Conservation (phyloP, 2,797 vertebrate species). For the Cygnus olor region DNA sequence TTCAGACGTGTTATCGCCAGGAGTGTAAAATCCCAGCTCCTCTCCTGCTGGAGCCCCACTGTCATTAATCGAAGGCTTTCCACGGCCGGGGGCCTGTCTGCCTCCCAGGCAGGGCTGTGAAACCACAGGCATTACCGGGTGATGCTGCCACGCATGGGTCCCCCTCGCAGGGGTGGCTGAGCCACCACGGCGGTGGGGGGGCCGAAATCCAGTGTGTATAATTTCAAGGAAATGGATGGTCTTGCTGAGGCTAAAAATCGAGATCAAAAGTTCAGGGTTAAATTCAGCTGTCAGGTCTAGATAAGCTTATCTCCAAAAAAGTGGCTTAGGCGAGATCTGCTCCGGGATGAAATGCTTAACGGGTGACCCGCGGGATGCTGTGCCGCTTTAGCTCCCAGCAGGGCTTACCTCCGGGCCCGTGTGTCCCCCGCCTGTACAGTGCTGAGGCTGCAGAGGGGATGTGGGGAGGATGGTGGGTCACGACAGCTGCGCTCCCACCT, state of each 20-base stretch:
- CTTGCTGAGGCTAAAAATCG: slow-evolving; percentile 30
- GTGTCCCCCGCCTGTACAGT: neutral
- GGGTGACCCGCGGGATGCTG: slow-evolving; percentile 13
- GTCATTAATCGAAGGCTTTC: slow-evolving; percentile 43
- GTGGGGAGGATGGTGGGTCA: neutral
- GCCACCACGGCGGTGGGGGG: accelerated
- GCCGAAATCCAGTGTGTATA: neutral
- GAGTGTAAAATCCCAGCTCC: neutral
- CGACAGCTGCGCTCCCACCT: slow-evolving; percentile 17
- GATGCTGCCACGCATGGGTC: slow-evolving; percentile 18
- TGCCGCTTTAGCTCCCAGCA: slow-evolving; percentile 6
- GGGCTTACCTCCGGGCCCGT: slow-evolving; percentile 35
- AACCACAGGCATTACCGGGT: slow-evolving; percentile 42
- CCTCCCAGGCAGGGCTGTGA: slow-evolving; percentile 24
- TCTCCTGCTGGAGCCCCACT: neutral
- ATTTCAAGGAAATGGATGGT: slow-evolving; percentile 33
- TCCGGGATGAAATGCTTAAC: slow-evolving; percentile 45
- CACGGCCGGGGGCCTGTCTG: neutral
- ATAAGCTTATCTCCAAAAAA: slow-evolving; percentile 74
- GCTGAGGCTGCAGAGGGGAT: neutral
- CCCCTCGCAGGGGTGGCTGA: neutral
- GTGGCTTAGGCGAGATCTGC: slow-evolving; percentile 57
- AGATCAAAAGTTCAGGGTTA: slow-evolving; percentile 69
- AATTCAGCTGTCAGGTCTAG: slow-evolving; percentile 63
- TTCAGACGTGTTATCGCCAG: slow-evolving; percentile 15